Evolutionary conservation across 1,140 invertebrate genomes (phyloP).

Genomic region (Conus betulinus): DNA sequence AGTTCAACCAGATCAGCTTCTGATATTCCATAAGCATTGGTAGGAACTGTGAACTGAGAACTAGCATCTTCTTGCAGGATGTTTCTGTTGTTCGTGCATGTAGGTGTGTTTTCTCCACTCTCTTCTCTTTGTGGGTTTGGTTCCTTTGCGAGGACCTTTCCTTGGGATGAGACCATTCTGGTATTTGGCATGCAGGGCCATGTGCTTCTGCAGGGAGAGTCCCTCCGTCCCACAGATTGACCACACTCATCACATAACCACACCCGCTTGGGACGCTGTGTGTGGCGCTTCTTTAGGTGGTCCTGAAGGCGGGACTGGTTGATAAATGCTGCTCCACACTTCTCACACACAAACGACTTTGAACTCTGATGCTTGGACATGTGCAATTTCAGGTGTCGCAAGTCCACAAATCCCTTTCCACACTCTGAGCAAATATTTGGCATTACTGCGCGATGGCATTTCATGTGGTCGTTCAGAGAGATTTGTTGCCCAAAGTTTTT

Average conservation of each 20-base stretch:
- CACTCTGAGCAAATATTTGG: neutral
- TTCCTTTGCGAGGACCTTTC: neutral
- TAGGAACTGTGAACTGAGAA: neutral
- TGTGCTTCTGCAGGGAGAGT: conserved; percentile 16
- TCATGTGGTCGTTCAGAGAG: neutral
- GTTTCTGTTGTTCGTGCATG: neutral
- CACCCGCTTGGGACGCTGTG: neutral
- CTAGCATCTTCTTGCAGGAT: neutral
- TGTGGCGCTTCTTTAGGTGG: neutral
- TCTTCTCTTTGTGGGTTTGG: neutral
- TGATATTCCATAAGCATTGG: neutral
- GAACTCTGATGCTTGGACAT: conserved; percentile 70
- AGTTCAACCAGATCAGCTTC: neutral
- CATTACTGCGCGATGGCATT: neutral
- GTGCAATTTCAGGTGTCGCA: conserved; percentile 23
- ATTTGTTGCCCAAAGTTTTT: neutral
- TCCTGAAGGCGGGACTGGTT: neutral
- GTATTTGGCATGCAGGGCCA: conserved; percentile 6
- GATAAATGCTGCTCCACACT: conserved; percentile 92
- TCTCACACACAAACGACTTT: conserved; percentile 93
- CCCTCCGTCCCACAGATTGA: neutral
- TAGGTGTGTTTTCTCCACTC: neutral
- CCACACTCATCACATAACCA: conserved; percentile 32
- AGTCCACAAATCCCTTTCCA: conserved; percentile 11
- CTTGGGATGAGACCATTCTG: neutral